phyloP scores from a whole-genome alignment of 1,140 invertebrate species.

The Drosophila malerkotliana region DNA sequence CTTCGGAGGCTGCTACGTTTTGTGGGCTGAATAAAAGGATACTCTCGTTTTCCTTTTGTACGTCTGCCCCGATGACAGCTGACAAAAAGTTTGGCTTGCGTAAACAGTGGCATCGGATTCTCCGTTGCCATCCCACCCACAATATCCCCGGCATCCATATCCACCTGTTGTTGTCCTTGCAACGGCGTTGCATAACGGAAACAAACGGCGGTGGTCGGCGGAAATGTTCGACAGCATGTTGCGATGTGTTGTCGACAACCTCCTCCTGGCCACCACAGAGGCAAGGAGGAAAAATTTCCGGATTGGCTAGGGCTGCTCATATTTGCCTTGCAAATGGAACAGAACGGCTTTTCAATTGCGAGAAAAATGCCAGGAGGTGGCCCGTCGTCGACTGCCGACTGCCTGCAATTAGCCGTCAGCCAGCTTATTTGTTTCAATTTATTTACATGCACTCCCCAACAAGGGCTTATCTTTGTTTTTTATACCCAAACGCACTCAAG shows the following conservation, averaged over 20 bases:
- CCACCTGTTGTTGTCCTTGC: conserved; percentile 73
- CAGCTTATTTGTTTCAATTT: conserved; percentile 77
- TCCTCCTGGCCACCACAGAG: conserved; percentile 13
- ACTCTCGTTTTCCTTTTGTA: conserved; percentile 57
- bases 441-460: conserved; percentile 52
- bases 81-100: conserved; percentile 67
- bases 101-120: conserved; percentile 58
- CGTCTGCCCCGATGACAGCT: conserved; percentile 72
- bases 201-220: conserved; percentile 49
- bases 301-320: conserved; percentile 7
- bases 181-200: conserved; percentile 67
- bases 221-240: conserved; percentile 83
- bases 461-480: conserved; percentile 72
- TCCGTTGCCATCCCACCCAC: conserved; percentile 5
- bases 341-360: conserved; percentile 56
- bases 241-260: conserved; percentile 50
- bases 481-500: conserved; percentile 68
- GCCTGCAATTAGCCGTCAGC: conserved; percentile 68
- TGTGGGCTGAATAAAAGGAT: conserved; percentile 28
- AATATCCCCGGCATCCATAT: conserved; percentile 14
- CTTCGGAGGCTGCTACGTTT: conserved; percentile 16
- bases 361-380: background rate
- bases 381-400: background rate
- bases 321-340: conserved; percentile 65
- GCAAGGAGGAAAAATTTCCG: conserved; percentile 19